A percentile compares a stretch with the other conserved stretches of the same genome.
Conservation (phyloP, 2,888 invertebrate species). For the Uropetala carovei region DNA sequence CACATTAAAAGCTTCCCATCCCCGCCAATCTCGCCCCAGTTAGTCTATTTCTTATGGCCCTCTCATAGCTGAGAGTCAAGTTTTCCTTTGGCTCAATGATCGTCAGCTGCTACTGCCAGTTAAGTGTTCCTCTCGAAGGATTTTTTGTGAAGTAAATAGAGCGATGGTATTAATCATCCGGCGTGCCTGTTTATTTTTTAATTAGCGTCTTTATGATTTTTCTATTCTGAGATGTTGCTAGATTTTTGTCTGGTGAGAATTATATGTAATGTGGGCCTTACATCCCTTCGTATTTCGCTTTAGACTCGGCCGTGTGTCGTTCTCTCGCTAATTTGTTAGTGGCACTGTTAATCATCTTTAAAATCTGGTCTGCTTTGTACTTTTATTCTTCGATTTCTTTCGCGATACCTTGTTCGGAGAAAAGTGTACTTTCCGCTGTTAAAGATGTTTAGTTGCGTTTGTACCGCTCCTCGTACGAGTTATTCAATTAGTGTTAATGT, state of each 20-base stretch:
- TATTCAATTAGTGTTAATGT: no score
- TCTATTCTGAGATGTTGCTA: conserved; percentile 4
- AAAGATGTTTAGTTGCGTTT: no score
- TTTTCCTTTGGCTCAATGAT: conserved; percentile 36
- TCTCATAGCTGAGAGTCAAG: conserved; percentile 52
- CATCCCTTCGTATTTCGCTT: no score
- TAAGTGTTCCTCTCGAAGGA: conserved; percentile 37
- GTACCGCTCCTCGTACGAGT: no score
- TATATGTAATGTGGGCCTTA: no score
- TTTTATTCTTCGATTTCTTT: no score
- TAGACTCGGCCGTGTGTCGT: no score
- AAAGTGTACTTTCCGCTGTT: no score
- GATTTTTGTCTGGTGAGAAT: background rate
- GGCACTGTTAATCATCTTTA: no score
- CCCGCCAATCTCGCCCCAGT: conserved; percentile 48
- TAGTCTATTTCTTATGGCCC: conserved; percentile 56
- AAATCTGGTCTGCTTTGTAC: no score
- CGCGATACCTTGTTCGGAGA: no score
- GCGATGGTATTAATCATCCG: conserved; percentile 43
- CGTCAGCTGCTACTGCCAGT: conserved; percentile 62
- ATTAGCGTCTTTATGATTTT: conserved; percentile 36
- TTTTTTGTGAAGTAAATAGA: conserved; percentile 52
- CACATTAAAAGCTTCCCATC: conserved; percentile 47
- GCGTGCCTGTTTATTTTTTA: conserved; percentile 17
- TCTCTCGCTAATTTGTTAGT: no score